Evolutionary conservation across 2,888 invertebrate genomes (phyloP), one percentile per base, ranked within the genome.

Genomic region (Sesia bembeciformis): DNA sequence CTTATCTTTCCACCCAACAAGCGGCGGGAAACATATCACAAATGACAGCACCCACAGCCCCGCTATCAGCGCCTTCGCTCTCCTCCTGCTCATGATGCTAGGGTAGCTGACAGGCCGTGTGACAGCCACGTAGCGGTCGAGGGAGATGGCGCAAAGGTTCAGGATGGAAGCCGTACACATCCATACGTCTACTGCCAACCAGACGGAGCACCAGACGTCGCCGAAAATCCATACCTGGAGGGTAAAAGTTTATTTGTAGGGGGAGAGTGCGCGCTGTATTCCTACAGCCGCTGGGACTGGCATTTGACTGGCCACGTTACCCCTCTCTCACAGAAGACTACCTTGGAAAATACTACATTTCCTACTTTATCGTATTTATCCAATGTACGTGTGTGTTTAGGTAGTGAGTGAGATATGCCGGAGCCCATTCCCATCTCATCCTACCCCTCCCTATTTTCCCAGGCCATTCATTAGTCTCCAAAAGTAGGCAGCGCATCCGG

Each of bases 181-280:
- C 97, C 98, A 98, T 6, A 99, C 98, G 84, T 99, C 99, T 56
- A 98, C 94, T 0, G 98, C 98, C 60, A 99, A 90, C 98, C 98
- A 99, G 62, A 97, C 93, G 58, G 96, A 95, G 87, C 98, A 99
- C 97, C 98, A 98, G 51, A 97, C 91, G 80, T 95, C 95, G 53
- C 98, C 98, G 78, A 98, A 99, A 69, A 98, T 96, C 99, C 99
- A 99, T 75, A 97, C 94, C 94, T 97, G 6, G 38, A 38, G 38
- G 38, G 38, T 50, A 50, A 38, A 50, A 38, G 4, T 39, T 3
- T 39, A 0, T 8, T 50, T 23, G 23, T 23, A 23, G 23, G 1
- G 23, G 23, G 23, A 23, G 23, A 23, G 23, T 23, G 23, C 1
- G 2, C 23, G 23, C 23, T 23, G 23, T 2, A 23, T 23, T 23